Evolutionary conservation across 2,888 invertebrate species (phyloP).

Genomic region (Hedya salicella): DNA sequence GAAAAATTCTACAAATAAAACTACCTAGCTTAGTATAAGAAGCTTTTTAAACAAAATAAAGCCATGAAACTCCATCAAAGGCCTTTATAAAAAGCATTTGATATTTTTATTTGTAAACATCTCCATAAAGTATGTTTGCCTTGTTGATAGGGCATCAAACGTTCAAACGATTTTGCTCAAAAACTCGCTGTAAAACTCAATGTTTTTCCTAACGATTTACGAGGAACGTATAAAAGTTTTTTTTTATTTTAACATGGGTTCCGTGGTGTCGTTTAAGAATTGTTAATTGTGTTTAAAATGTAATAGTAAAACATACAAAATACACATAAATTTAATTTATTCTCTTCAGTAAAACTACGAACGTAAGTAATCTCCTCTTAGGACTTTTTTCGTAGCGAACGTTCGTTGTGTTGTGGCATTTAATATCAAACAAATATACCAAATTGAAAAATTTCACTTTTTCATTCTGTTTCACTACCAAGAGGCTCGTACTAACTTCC

Average conservation of each 20-base stretch:
- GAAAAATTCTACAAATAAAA: neutral
- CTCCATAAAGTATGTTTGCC: slow-evolving; percentile 31
- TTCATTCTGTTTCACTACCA: too few species aligned
- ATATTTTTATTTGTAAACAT: slow-evolving; percentile 25
- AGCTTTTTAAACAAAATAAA: slow-evolving; percentile 17
- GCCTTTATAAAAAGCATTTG: slow-evolving; percentile 5
- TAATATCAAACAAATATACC: too few species aligned
- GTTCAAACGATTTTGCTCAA: slow-evolving; percentile 33
- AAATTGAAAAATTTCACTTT: too few species aligned
- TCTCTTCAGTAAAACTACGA: too few species aligned
- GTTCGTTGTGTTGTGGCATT: too few species aligned
- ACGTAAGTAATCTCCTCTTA: too few species aligned
- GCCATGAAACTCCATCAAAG: slow-evolving; percentile 17
- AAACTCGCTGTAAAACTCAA: slow-evolving; percentile 34
- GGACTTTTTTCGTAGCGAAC: too few species aligned
- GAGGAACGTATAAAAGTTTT: slow-evolving; percentile 8
- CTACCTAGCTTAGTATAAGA: neutral
- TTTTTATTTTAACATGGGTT: slow-evolving; percentile 17
- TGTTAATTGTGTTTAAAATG: too few species aligned
- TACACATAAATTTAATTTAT: too few species aligned
- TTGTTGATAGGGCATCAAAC: slow-evolving; percentile 40
- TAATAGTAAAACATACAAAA: too few species aligned
- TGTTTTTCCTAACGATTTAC: slow-evolving; percentile 39
- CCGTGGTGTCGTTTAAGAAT: neutral
- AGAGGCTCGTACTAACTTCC: too few species aligned